These are phyloP conservation scores for Neolamprologus cancellatus DNA, from an alignment of 2,113 vertebrate species.

Conservation along the genomic window DNA sequence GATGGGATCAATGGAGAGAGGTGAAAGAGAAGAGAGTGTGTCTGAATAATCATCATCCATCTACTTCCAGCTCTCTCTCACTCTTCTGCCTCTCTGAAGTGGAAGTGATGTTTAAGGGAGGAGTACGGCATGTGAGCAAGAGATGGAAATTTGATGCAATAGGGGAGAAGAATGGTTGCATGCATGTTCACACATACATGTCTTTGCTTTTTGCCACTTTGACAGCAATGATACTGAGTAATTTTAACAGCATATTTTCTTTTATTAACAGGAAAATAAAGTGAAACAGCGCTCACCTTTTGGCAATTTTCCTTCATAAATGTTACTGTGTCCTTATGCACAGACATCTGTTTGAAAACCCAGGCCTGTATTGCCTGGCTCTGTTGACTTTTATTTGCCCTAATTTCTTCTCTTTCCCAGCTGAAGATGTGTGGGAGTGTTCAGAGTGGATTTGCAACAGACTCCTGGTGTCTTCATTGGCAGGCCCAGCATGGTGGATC, in stretches of 20 bases:
- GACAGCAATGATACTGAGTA: not conserved
- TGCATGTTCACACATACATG: not conserved
- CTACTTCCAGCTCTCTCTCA: conserved; percentile 26
- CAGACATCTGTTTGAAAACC: conserved; percentile 3
- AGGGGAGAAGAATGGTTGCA: not conserved
- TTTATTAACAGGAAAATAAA: not conserved
- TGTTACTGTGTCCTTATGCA: not conserved
- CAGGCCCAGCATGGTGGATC: conserved; percentile 46
- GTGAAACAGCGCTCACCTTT: not conserved
- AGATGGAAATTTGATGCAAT: conserved; percentile 20
- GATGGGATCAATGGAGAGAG: conserved; percentile 66
- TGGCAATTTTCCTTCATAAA: not conserved
- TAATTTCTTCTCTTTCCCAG: not conserved
- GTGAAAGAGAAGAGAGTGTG: conserved; percentile 40
- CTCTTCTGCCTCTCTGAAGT: conserved; percentile 48
- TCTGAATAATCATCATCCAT: conserved; percentile 68
- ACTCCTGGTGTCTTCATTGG: conserved; percentile 41
- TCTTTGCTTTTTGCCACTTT: not conserved
- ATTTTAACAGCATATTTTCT: not conserved
- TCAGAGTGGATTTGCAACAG: conserved; percentile 16
- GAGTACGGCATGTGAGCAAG: not conserved
- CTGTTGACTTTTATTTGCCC: conserved; percentile 21
- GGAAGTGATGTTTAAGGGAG: conserved; percentile 38
- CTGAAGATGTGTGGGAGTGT: conserved; percentile 26
- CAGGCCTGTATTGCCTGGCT: not conserved